Evolutionary conservation across 2,888 invertebrate species (phyloP).

Genomic region (Zygogramma bicolorata): DNA sequence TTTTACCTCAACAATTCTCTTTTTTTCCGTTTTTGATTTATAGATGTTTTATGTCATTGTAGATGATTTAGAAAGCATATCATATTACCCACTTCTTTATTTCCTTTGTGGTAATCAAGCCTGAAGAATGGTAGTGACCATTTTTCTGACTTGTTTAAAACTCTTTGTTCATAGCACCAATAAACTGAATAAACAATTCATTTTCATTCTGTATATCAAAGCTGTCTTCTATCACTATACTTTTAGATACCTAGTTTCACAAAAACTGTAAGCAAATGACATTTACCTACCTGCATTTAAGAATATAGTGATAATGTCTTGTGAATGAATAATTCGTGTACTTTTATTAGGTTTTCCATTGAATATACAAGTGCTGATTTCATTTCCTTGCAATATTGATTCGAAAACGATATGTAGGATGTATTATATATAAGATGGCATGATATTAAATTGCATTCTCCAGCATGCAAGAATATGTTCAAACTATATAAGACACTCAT

Average conservation of each 20-base stretch:
- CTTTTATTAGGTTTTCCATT: too few relatives aligned
- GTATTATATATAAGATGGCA: neutral
- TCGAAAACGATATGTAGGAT: neutral
- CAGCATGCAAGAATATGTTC: neutral
- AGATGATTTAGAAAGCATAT: neutral
- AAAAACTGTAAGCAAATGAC: too few relatives aligned
- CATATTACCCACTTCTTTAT: neutral
- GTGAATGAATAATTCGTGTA: too few relatives aligned
- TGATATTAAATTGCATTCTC: neutral
- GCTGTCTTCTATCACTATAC: neutral
- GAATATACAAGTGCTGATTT: neutral
- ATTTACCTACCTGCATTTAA: too few relatives aligned
- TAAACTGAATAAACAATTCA: too few relatives aligned
- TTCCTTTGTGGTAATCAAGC: neutral
- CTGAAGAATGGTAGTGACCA: neutral
- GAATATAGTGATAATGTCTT: neutral
- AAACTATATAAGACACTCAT: neutral
- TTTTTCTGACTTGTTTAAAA: too few relatives aligned
- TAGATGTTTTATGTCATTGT: neutral
- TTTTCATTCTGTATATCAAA: neutral
- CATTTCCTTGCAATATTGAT: too few relatives aligned
- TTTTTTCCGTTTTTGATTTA: neutral
- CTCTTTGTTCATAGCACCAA: too few relatives aligned
- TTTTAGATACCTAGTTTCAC: too few relatives aligned
- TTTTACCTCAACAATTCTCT: neutral